Evolutionary conservation across 2,888 invertebrate genomes (phyloP), one percentile per base, ranked within the genome.

Genomic region (Dascillus cervinus): DNA sequence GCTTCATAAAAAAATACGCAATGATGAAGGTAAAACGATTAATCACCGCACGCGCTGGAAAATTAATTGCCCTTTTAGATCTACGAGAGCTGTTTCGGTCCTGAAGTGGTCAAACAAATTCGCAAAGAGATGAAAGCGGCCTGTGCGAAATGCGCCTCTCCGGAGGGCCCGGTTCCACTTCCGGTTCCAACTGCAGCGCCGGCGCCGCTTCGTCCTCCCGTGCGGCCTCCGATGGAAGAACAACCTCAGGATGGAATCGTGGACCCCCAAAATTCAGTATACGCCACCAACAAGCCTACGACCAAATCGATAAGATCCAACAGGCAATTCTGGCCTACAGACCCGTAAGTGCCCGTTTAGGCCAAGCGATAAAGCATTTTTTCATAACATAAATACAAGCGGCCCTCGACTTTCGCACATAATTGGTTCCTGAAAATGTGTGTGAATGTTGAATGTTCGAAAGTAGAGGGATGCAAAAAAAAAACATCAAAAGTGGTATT

Each of bases 61-160:
- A 15, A 17, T 30, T 22, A 9, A 19, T 19, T 26, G n/a, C 24
- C 12, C 26, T 56, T 60, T 20, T 58, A 79, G 79, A 79, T 80
- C 47, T 79, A 79, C 51, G 79, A 80, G 61, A 79, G 79, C 49
- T 80, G 80, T 53, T 79, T 79, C 42, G 79, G 80, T 0, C 67
- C 72, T 2, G 75, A 78, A 50, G 75, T 79, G 1, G 71, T 79
- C 3, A 75, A 75, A 51, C 75, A 79, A 65, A 77, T 79, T 24
- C 67, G 78, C 20, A 71, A 71, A 56, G 80, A 79, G 62, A 73
- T 79, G 69, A 77, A 76, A 55, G 70, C 71, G 10, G 79, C 80
- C 0, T 76, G 77, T 42, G 64, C 71, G 22, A 79, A 79, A 63
- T 79, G 80, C 47, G 71, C 76, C 19, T 50, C 69, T 47, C 60